Conservation (phyloP, 2,113 vertebrate genomes). For the Pteropus alecto region DNA sequence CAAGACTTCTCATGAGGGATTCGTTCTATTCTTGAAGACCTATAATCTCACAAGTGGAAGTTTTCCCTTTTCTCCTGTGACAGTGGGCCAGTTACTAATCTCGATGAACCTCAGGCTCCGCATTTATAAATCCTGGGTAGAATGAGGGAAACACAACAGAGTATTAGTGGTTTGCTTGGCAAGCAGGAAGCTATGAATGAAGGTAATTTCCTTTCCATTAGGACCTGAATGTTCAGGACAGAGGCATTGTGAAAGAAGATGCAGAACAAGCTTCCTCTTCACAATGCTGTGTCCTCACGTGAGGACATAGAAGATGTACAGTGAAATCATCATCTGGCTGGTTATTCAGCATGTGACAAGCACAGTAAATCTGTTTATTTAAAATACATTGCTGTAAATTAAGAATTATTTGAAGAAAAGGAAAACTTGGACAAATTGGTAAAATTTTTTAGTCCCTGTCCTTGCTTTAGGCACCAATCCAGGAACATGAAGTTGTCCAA, state of each 20-base stretch:
- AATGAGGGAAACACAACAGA: not conserved
- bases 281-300: accelerated
- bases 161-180: not conserved
- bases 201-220: not conserved
- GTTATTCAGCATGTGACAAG: not conserved
- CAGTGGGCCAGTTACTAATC: not conserved
- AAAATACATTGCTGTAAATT: slow-evolving; percentile 9
- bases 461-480: not conserved
- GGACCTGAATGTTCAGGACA: not conserved
- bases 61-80: not conserved
- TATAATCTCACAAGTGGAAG: not conserved
- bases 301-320: not conserved
- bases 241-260: not conserved
- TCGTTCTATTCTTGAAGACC: not conserved
- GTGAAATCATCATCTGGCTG: not conserved
- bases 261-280: not conserved
- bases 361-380: not conserved
- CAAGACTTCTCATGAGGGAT: not conserved
- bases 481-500: not conserved
- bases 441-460: not conserved
- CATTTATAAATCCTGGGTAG: not conserved
- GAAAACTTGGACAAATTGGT: not conserved
- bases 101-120: not conserved
- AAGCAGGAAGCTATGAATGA: not conserved
- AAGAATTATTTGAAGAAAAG: not conserved